Conservation (phyloP, 2,888 invertebrate species). For the Eupithecia insigniata region DNA sequence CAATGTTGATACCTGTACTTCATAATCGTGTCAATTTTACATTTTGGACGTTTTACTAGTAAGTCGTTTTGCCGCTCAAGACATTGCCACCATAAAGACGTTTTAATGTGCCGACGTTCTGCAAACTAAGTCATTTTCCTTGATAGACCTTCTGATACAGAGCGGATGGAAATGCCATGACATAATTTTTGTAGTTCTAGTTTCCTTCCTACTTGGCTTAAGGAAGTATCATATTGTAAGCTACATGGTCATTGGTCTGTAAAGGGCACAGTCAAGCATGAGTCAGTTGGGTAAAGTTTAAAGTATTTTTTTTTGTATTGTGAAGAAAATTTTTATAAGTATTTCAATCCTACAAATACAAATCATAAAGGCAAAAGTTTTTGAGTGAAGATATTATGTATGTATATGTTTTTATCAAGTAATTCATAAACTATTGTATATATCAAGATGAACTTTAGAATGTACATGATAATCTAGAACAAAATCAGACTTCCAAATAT, state of each 20-base stretch:
- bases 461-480: no score
- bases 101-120: no score
- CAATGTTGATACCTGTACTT: no score
- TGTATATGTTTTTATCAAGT: not conserved
- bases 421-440: not conserved
- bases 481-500: no score
- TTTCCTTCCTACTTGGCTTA: conserved; percentile 19
- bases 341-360: not conserved
- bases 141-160: no score
- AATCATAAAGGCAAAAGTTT: not conserved
- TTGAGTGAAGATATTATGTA: not conserved
- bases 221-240: conserved; percentile 4
- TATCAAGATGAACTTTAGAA: not conserved
- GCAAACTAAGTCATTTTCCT: no score
- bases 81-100: no score
- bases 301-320: not conserved
- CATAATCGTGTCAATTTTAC: no score
- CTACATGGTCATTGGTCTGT: not conserved
- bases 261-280: not conserved
- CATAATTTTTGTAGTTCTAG: conserved; percentile 7
- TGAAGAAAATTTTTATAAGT: not conserved
- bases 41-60: no score
- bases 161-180: conserved; percentile 7
- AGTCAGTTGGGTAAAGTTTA: not conserved
- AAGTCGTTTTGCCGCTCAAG: no score